Evolutionary conservation across 2,888 invertebrate genomes (phyloP).

Genomic region (Eledona agricola): DNA sequence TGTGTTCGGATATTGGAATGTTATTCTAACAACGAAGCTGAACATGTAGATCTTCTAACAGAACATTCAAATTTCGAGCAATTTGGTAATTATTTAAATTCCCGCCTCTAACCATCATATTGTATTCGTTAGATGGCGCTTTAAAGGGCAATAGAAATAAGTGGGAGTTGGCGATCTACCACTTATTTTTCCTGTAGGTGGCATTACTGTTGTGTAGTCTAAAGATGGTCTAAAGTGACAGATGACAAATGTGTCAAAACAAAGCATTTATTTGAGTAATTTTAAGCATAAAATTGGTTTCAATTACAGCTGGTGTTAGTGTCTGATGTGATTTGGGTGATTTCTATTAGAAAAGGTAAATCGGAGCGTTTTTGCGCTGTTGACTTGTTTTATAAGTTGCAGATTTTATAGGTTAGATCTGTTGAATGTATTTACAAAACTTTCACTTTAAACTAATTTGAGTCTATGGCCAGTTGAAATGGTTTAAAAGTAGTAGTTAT

Average conservation of each 20-base stretch:
- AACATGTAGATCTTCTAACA: too few species aligned
- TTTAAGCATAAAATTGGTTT: slow-evolving; percentile 5
- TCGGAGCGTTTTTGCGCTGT: slow-evolving; percentile 1
- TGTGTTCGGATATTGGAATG: too few species aligned
- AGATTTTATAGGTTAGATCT: slow-evolving; percentile 29
- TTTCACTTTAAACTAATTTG: slow-evolving; percentile 17
- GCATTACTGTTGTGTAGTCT: too few species aligned
- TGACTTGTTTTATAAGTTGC: not conserved
- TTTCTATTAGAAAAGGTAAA: slow-evolving; percentile 18
- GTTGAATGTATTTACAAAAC: slow-evolving; percentile 21
- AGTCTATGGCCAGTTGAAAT: not conserved
- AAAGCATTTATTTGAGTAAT: slow-evolving; percentile 26
- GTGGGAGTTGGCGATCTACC: not conserved
- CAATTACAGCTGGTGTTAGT: slow-evolving; percentile 4
- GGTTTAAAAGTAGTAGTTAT: slow-evolving; percentile 1
- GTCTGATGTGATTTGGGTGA: slow-evolving; percentile 11
- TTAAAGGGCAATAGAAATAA: too few species aligned
- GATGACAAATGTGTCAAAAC: slow-evolving; percentile 36
- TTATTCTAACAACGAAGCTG: too few species aligned
- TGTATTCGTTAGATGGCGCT: too few species aligned
- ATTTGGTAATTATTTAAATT: too few species aligned
- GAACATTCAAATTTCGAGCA: too few species aligned
- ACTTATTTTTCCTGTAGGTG: not conserved
- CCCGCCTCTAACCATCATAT: too few species aligned
- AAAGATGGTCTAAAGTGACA: not conserved